Evolutionary conservation across 2,797 vertebrate genomes (phyloP), one percentile per base, ranked within the genome.

Genomic region (Etheostoma nigrum): DNA sequence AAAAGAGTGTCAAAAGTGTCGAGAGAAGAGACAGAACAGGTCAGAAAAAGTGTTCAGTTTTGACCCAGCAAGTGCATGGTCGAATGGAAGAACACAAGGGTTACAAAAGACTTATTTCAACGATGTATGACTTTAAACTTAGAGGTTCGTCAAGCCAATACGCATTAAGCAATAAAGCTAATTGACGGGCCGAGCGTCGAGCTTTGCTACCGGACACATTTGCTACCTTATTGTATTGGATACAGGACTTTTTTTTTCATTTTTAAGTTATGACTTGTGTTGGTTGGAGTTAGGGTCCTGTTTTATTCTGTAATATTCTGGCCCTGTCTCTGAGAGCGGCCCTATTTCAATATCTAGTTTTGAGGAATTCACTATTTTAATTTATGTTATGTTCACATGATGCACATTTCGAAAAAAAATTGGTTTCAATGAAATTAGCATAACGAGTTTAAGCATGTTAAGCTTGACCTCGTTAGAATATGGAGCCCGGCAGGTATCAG

Each of bases 401-500:
- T 18, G 27, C 54, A 33, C 9, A 0, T 36, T 33, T 42, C 30
- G 33, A 25, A 54, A 55, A 6, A 40, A 40, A 51, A 51, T 11
- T 5, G 25, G 11, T 21, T 52, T 40, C 4, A 16, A 40, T 67
- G 19, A 48, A 19, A 60, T 36, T 0, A 52, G 25, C 7, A 21
- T 5, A 14, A 66, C 58, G 30, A 30, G 30, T 30, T 30, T 6
- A 30, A 30, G 30, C 30, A 30, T 30, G 30, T 30, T 53, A 51
- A 44, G 25, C 25, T 64, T 0, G 2, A 8, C 18, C 57, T 64
- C 42, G n/a, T 76, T 44, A 72, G 57, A 76, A 33, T 40, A 49
- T 60, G 42, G 33, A 60, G 23, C 53, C 23, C 30, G 48, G 44
- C 61, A 67, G 55, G 30, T 59, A 68, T 44, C 25, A 48, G 33